Percentiles rank a stretch among this genome's conserved stretches.
phyloP scores from a whole-genome alignment of 2,797 vertebrate genomes.

The Crenuchus spilurus region DNA sequence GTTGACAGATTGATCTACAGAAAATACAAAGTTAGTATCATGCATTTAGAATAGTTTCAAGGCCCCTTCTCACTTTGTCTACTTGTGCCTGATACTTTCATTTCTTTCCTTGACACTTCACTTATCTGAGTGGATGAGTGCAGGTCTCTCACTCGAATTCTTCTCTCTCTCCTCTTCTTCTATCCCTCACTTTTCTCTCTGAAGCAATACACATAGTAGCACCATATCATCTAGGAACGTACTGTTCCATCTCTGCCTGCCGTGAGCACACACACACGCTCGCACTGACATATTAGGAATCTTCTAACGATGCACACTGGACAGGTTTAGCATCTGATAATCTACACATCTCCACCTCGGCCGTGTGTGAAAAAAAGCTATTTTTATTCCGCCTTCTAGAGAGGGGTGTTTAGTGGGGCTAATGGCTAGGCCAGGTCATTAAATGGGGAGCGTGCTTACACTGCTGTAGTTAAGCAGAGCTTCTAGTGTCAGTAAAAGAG shows the following conservation, averaged over 20 bases:
- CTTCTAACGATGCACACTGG: constrained; percentile 40
- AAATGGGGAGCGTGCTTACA: constrained; percentile 26
- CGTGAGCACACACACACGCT: constrained; percentile 14
- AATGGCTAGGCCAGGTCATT: constrained; percentile 21
- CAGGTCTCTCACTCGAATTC: constrained; percentile 23
- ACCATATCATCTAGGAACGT: constrained; percentile 47
- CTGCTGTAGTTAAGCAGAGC: constrained; percentile 25
- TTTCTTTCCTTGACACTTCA: neutral
- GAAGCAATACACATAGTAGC: constrained; percentile 34
- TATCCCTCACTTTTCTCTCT: constrained; percentile 52
- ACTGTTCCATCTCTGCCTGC: constrained; percentile 4
- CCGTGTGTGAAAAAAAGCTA: constrained; percentile 8
- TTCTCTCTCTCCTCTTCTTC: constrained; percentile 20
- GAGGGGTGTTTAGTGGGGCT: constrained; percentile 22
- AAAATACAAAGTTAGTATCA: too few relatives aligned
- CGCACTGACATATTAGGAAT: constrained; percentile 43
- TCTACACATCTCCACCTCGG: constrained; percentile 32
- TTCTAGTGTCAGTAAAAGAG: constrained; percentile 38
- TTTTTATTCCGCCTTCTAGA: constrained; percentile 23
- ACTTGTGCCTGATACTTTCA: neutral
- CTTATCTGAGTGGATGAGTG: neutral
- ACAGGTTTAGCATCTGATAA: constrained; percentile 47
- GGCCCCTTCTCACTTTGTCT: neutral
- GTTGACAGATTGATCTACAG: too few relatives aligned
- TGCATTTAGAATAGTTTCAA: neutral